These are phyloP conservation scores for Drosophila hamatofila DNA, from an alignment of 2,888 invertebrate genomes.

Conservation along the genomic window DNA sequence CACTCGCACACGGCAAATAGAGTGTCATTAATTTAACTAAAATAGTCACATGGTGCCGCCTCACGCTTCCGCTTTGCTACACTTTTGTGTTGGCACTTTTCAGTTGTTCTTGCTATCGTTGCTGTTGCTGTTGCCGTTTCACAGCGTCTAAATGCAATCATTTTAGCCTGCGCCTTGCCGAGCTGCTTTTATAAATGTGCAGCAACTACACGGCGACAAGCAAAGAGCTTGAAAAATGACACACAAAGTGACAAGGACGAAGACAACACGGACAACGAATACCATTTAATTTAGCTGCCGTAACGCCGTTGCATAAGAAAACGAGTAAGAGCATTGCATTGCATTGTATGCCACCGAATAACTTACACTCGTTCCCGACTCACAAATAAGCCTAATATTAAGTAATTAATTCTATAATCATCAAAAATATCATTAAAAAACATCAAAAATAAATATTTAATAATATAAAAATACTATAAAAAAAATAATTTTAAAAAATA, in stretches of 20 bases:
- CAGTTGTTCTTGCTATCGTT: slow-evolving; percentile 10
- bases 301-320: slow-evolving; percentile 30
- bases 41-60: slow-evolving; percentile 62
- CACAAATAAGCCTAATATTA: no score
- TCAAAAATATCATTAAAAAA: no score
- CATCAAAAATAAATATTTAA: no score
- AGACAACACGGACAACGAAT: slow-evolving; percentile 33
- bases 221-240: slow-evolving; percentile 70
- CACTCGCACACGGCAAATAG: slow-evolving; percentile 69
- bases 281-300: slow-evolving; percentile 46
- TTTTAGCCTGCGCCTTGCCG: slow-evolving; percentile 57
- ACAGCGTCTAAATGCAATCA: slow-evolving; percentile 69
- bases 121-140: slow-evolving; percentile 7
- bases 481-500: no score
- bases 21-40: slow-evolving; percentile 77
- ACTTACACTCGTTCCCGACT: neutral
- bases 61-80: neutral
- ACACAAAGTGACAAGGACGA: slow-evolving; percentile 60
- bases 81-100: slow-evolving; percentile 24
- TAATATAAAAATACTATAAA: no score
- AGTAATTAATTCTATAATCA: no score
- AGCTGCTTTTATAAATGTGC: slow-evolving; percentile 68
- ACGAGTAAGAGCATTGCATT: no score
- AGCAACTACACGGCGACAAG: slow-evolving; percentile 68
- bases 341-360: neutral